Conservation (phyloP, 2,888 invertebrate species). For the Hymenopus coronatus region DNA sequence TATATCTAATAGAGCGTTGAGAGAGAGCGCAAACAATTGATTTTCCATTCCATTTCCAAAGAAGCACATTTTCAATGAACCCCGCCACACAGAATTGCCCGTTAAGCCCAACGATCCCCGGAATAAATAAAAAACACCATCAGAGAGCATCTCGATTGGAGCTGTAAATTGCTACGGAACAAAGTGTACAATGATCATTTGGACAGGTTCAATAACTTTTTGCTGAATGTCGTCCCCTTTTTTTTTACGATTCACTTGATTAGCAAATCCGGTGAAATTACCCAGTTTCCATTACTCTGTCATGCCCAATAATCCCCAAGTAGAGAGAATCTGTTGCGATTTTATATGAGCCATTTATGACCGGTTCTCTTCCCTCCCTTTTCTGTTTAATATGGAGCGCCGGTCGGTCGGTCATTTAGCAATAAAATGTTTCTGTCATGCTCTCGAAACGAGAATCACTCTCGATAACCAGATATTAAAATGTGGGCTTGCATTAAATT, state of each 20-base stretch:
- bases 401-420: background rate
- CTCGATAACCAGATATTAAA: background rate
- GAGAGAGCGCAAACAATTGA: background rate
- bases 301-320: background rate
- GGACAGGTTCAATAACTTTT: background rate
- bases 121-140: background rate
- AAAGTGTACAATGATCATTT: background rate
- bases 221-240: background rate
- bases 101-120: background rate
- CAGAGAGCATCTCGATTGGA: background rate
- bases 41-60: background rate
- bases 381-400: background rate
- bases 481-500: background rate
- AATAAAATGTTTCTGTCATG: background rate
- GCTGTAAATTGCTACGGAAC: background rate
- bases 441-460: background rate
- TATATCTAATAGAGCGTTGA: background rate
- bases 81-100: background rate
- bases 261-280: conserved; percentile 5
- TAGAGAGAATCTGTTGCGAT: background rate
- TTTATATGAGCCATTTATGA: background rate
- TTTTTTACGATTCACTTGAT: conserved; percentile 2
- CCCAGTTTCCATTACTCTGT: background rate
- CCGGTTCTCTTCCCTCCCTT: background rate
- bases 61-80: background rate